These are phyloP conservation scores for Toxostoma redivivum DNA, from an alignment of 2,113 vertebrate genomes.

Conservation along the genomic window DNA sequence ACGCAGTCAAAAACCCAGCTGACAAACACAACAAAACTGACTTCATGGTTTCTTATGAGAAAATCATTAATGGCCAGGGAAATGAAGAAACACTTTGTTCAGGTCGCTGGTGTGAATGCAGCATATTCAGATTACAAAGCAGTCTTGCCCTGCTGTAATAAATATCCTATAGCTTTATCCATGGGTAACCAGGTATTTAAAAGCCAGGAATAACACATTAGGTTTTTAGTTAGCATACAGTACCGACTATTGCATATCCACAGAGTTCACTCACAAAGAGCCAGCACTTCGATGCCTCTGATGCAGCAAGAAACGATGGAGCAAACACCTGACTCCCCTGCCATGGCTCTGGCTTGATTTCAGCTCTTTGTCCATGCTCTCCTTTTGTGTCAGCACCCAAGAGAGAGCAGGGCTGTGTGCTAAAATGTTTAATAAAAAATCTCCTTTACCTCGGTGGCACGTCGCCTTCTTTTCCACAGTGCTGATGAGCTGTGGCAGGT, in stretches of 20 bases:
- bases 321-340: not conserved
- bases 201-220: conserved; percentile 68
- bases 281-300: not conserved
- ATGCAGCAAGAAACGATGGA: accelerated
- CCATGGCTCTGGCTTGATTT: not conserved
- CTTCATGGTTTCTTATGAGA: conserved; percentile 61
- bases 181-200: not conserved
- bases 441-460: accelerated
- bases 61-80: conserved; percentile 34
- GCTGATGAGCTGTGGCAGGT: not conserved
- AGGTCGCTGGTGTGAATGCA: conserved; percentile 7
- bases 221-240: not conserved
- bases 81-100: conserved; percentile 74
- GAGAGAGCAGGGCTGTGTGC: not conserved
- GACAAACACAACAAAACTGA: conserved; percentile 65
- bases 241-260: not conserved
- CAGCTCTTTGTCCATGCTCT: not conserved
- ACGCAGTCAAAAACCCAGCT: conserved; percentile 51
- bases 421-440: not conserved
- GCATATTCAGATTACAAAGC: conserved; percentile 65
- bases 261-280: not conserved
- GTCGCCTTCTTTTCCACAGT: accelerated
- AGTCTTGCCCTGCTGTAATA: not conserved
- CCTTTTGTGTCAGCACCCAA: not conserved
- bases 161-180: conserved; percentile 13